These are phyloP conservation scores for Lagopus muta DNA, from an alignment of 2,113 vertebrate genomes.

Conservation along the genomic window DNA sequence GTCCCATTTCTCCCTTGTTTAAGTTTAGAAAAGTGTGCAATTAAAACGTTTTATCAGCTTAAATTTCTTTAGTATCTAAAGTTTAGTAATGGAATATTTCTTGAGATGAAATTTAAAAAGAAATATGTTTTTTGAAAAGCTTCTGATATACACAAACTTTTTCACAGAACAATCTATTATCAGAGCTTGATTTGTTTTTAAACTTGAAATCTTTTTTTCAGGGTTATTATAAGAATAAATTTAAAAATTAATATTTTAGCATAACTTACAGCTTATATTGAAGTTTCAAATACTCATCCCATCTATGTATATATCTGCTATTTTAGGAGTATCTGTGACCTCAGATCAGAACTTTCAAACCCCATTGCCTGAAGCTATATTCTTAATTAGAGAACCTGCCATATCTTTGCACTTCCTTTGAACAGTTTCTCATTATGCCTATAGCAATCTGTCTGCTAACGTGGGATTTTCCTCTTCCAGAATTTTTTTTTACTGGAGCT, in stretches of 20 bases:
- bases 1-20: not conserved
- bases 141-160: not conserved
- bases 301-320: not conserved
- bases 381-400: not conserved
- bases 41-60: not conserved
- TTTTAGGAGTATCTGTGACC: not conserved
- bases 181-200: not conserved
- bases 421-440: not conserved
- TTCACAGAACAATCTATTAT: not conserved
- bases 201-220: not conserved
- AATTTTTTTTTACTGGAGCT: not conserved
- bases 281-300: not conserved
- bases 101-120: not conserved
- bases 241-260: not conserved
- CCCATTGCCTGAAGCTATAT: accelerated
- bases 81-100: not conserved
- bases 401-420: not conserved
- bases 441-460: not conserved
- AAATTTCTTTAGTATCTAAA: not conserved
- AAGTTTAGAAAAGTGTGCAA: not conserved
- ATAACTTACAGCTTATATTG: not conserved
- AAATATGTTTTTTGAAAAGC: not conserved
- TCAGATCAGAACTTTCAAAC: not conserved
- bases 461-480: not conserved
- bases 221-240: not conserved